Evolutionary conservation across 2,888 invertebrate species (phyloP).

Genomic region (Notocelia uddmanniana): DNA sequence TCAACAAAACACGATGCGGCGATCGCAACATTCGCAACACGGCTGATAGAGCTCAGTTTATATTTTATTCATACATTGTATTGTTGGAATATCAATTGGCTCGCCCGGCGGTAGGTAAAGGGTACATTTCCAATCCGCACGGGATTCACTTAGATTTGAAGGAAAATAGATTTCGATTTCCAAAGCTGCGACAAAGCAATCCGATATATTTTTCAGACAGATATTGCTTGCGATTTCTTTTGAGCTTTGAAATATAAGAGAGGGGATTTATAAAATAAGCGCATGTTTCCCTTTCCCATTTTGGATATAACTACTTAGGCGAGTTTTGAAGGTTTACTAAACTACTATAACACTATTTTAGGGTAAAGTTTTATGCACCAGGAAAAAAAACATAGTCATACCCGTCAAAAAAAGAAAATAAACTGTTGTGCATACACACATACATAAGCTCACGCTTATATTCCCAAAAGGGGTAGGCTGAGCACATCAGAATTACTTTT

Average conservation of each 20-base stretch:
- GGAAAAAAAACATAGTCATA: too few relatives aligned
- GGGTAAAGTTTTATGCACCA: background rate
- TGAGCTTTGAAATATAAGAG: conserved; percentile 86
- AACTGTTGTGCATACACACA: too few relatives aligned
- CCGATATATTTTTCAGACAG: conserved; percentile 87
- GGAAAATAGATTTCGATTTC: conserved; percentile 86
- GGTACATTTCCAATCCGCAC: conserved; percentile 86
- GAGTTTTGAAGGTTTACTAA: conserved; percentile 46
- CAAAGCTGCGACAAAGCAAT: conserved; percentile 86
- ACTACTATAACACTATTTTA: background rate
- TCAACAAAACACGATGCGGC: conserved; percentile 71
- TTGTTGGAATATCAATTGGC: conserved; percentile 86
- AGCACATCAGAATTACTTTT: too few relatives aligned
- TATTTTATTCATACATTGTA: conserved; percentile 87
- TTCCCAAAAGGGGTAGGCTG: too few relatives aligned
- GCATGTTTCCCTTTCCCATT: conserved; percentile 70
- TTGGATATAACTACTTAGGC: conserved; percentile 50
- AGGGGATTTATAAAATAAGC: conserved; percentile 73
- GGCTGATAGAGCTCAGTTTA: conserved; percentile 83
- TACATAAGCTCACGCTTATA: too few relatives aligned
- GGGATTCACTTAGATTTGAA: conserved; percentile 87
- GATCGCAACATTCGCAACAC: conserved; percentile 77
- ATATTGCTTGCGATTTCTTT: conserved; percentile 86
- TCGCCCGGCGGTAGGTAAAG: conserved; percentile 86
- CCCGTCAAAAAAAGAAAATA: too few relatives aligned